Base-by-base conservation (phyloP, 1,140 invertebrate genomes). In the Aphelinus atriplicis region DNA sequence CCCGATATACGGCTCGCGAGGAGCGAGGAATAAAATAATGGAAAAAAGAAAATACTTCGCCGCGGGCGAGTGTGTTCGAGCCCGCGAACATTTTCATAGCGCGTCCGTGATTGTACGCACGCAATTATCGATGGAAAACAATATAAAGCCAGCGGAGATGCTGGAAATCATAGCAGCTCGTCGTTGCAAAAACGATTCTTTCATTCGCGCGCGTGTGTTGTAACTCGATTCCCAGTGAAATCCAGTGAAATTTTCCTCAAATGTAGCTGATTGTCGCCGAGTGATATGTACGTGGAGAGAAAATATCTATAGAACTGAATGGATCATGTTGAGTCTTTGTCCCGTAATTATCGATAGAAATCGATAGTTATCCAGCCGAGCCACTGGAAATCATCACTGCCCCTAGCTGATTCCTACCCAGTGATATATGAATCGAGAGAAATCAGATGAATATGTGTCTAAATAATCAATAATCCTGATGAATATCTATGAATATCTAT, bases 321-420 rank as follows among this genome's bases (percentile, higher is more conserved):
- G n/a, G n/a, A n/a, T n/a, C n/a, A n/a, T n/a, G 53, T 75, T 67
- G 67, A 75, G 73, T 65, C 66, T 70, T 65, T 26, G 26, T 26
- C 26, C 26, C 26, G 26, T 26, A 26, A 26, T 26, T 26, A 26
- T 26, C 26, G 26, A 26, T 26, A 26, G 26, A 26, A 26, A 26
- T 26, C 26, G 26, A 26, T 26, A 26, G 26, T 26, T 26, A 26
- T 26, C 26, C 26, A 26, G 26, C 26, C 26, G 26, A 26, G 26
- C 26, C 26, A 26, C 26, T 26, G 26, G 26, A 26, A 26, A 26
- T 26, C 26, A 26, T 26, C 26, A 26, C 26, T 26, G 26, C 26
- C 26, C 26, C 26, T 26, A 26, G 26, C 26, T 26, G 26, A 26
- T 26, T 26, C 26, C 26, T 26, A 26, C 26, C 26, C 26, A 26